These are phyloP conservation scores for Antheraea mylitta DNA, from an alignment of 1,140 invertebrate genomes.

Conservation along the genomic window DNA sequence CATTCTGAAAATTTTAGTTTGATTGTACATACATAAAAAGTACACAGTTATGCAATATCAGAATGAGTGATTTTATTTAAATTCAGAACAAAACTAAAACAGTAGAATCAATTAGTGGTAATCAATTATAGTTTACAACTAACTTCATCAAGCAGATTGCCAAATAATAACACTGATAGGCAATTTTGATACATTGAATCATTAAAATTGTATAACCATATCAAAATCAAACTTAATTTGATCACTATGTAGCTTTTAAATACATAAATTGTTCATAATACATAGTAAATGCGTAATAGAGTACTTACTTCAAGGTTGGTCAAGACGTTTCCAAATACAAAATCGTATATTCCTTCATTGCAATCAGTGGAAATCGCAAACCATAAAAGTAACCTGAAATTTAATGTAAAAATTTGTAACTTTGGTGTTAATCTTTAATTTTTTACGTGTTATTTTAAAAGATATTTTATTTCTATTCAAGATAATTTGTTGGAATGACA, in stretches of 20 bases:
- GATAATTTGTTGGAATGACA: conserved; percentile 67
- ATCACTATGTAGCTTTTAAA: not conserved
- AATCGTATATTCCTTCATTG: conserved; percentile 62
- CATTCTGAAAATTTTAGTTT: conserved; percentile 58
- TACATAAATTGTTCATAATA: conserved; percentile 4
- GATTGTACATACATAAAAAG: not conserved
- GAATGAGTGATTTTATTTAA: not conserved
- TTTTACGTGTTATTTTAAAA: conserved; percentile 19
- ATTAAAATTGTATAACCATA: not conserved
- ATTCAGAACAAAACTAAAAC: not conserved
- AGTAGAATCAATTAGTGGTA: not conserved
- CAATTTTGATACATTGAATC: not conserved
- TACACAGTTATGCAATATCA: conserved; percentile 6
- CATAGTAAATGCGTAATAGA: conserved; percentile 16
- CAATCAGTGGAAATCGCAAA: conserved; percentile 38
- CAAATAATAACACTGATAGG: not conserved
- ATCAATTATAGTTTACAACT: not conserved
- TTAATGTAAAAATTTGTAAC: conserved; percentile 19
- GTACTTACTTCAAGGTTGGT: conserved; percentile 76
- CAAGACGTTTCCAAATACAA: conserved; percentile 69
- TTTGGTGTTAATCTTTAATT: not conserved
- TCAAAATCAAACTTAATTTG: not conserved
- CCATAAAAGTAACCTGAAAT: conserved; percentile 53
- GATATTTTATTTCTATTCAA: conserved; percentile 40
- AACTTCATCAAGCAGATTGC: not conserved